Base-by-base conservation (phyloP, 2,888 invertebrate species). In the Alviniconcha strummeri region DNA sequence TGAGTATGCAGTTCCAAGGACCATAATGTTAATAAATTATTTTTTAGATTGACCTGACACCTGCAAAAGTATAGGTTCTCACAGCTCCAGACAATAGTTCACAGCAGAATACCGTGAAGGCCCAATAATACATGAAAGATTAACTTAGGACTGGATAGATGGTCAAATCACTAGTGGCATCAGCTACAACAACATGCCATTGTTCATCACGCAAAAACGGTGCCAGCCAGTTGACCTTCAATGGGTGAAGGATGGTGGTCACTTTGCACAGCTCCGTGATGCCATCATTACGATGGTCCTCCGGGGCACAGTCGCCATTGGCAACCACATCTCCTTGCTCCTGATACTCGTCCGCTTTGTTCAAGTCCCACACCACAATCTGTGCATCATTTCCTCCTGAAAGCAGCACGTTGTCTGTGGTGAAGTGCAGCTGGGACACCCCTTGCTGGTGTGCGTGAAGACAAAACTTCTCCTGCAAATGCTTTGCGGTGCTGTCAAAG, bases 171-270 rank as follows among this genome's bases (percentile, higher is more conserved):
- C 88, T 55, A 8, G 91, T 89, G 67, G 91, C 91, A 87, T 92
- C 92, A 76, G 92, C 92, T 7, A 92, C 85, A n/a, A 89, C 88
- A 15, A 92, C 81, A 85, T 86, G 88, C 67, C 87, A 85, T 15
- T 85, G 83, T 9, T 85, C 89, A 67, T 85, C 84, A 17, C 81
- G 78, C 71, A 77, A 56, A 75, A 90, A 90, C 74, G 91, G 89
- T 69, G 90, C 89, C 85, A 93, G 85, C 92, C 92, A 93, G 87
- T 93, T 93, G 17, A 93, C 88, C 83, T 93, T 93, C 8, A 88
- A 87, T 4, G 87, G 83, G 84, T 91, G 92, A 36, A 88, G 80
- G 54, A 91, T 88, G 15, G 88, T 88, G 15, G 74, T 80, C 15
- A 89, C 85, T 83, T 87, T 87, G 84, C 90, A 91, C 54, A 85